phyloP scores from a whole-genome alignment of 2,113 vertebrate genomes.

The Campylomormyrus numenius region DNA sequence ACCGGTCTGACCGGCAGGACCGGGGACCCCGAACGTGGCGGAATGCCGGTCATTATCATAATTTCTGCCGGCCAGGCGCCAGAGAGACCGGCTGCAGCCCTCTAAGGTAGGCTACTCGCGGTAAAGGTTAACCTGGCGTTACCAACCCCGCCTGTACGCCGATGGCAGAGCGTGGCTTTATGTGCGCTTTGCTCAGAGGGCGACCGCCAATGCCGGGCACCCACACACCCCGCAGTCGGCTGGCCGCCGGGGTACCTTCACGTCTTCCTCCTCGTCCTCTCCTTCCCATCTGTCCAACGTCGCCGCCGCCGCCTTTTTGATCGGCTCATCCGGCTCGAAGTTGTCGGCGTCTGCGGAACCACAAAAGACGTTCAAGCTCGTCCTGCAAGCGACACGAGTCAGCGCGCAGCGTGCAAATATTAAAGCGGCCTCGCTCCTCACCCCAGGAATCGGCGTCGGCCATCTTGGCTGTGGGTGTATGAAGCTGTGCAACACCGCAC shows the following conservation, averaged over 20 bases:
- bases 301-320: conserved; percentile 45
- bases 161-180: background rate
- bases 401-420: conserved; percentile 11
- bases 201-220: no score
- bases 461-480: conserved; percentile 61
- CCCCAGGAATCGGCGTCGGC: conserved; percentile 79
- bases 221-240: no score
- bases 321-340: conserved; percentile 70
- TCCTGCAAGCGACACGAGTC: background rate
- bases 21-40: background rate
- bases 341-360: conserved; percentile 69
- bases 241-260: conserved; percentile 64
- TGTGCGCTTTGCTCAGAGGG: background rate
- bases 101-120: background rate
- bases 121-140: background rate
- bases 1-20: background rate
- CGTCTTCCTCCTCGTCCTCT: conserved; percentile 83
- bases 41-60: background rate
- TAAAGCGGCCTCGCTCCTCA: conserved; percentile 49
- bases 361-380: conserved; percentile 12
- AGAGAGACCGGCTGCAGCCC: background rate
- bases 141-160: background rate
- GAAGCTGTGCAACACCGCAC: conserved; percentile 26
- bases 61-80: background rate
- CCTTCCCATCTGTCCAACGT: conserved; percentile 79